A percentile compares a stretch with the other conserved stretches of the same genome.
Conservation (phyloP, 2,113 vertebrate species). For the Montifringilla adamsi region DNA sequence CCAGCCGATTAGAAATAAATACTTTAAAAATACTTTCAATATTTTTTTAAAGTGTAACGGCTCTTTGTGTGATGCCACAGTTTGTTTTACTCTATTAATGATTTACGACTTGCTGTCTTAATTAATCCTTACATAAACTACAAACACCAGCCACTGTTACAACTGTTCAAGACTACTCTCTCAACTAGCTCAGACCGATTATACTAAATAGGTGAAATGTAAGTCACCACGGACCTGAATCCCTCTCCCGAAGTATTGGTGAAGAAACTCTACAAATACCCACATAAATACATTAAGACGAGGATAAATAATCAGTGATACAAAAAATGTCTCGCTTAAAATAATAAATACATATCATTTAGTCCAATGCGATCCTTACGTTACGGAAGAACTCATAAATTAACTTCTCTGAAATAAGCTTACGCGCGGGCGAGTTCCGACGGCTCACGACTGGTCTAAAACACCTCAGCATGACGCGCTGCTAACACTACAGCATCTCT, state of each 20-base stretch:
- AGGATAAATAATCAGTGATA: constrained; percentile 99
- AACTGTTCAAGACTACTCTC: constrained; percentile 85
- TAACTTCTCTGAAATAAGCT: constrained; percentile 78
- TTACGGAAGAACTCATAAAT: constrained; percentile 87
- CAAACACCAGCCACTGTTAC: constrained; percentile 87
- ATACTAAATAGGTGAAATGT: constrained; percentile 86
- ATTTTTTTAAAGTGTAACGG: constrained; percentile 49
- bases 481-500: constrained; percentile 81
- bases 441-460: constrained; percentile 68
- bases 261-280: constrained; percentile 85
- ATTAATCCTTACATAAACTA: constrained; percentile 85
- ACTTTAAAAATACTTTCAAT: constrained; percentile 58
- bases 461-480: constrained; percentile 80
- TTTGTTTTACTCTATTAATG: constrained; percentile 80
- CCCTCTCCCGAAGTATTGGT: constrained; percentile 80
- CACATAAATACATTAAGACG: constrained; percentile 95
- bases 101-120: constrained; percentile 84
- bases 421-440: constrained; percentile 66
- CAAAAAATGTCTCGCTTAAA: constrained; percentile 87
- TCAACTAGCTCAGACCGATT: constrained; percentile 81
- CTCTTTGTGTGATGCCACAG: constrained; percentile 68
- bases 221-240: constrained; percentile 77
- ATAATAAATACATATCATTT: constrained; percentile 96
- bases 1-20: constrained; percentile 78
- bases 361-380: constrained; percentile 82